phyloP scores from a whole-genome alignment of 2,888 invertebrate genomes.

The Leucophenga maculata region DNA sequence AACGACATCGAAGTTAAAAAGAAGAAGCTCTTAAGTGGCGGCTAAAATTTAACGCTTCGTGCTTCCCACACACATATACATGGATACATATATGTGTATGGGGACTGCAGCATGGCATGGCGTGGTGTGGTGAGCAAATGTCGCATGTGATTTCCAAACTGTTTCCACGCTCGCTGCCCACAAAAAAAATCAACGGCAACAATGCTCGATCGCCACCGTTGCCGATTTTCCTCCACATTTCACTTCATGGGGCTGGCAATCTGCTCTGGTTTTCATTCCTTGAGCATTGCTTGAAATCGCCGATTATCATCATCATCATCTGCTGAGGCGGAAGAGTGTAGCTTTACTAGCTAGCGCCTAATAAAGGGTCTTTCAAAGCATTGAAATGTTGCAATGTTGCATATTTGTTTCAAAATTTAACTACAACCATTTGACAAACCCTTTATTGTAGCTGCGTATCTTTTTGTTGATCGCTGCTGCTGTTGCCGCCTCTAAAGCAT shows the following conservation, averaged over 20 bases:
- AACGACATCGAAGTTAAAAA: background rate
- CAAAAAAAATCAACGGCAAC: conserved; percentile 49
- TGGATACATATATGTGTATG: background rate
- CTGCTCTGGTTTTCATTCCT: background rate
- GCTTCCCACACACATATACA: conserved; percentile 46
- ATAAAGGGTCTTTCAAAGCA: conserved; percentile 16
- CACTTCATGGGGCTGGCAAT: background rate
- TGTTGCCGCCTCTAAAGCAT: conserved; percentile 29
- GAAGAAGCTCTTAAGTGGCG: conserved; percentile 19
- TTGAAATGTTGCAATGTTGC: too few species aligned
- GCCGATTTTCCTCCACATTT: background rate
- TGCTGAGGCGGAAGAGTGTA: background rate
- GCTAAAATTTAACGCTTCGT: conserved; percentile 56
- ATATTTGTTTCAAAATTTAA: conserved; percentile 10
- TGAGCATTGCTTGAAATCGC: background rate
- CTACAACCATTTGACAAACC: background rate
- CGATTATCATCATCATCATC: conserved; percentile 31
- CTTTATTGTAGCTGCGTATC: background rate
- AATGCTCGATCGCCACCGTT: background rate
- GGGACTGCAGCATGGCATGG: background rate
- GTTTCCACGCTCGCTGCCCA: conserved; percentile 72
- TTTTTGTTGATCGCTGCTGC: background rate
- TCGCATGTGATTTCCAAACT: conserved; percentile 71
- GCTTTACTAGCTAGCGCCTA: background rate
- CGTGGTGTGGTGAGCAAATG: conserved; percentile 58